A percentile compares a stretch with the other conserved stretches of the same genome.
Evolutionary conservation across 1,140 invertebrate genomes (phyloP).

Genomic region (Heliconius nattereri): DNA sequence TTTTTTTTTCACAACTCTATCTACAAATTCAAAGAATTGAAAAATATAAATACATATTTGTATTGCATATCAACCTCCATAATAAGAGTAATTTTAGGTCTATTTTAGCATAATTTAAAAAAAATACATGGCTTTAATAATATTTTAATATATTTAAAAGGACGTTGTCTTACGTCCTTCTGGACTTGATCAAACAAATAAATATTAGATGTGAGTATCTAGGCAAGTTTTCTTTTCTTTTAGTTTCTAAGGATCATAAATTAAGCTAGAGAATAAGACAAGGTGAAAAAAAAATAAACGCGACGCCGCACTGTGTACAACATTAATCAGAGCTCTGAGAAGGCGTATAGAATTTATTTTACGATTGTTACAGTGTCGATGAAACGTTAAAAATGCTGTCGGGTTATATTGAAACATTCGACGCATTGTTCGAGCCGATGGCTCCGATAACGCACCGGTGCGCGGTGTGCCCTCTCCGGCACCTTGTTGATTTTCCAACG

Average conservation of each 20-base stretch:
- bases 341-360: constrained; percentile 80
- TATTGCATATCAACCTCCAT: no score
- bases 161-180: not conserved
- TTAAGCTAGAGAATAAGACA: constrained; percentile 71
- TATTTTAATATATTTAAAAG: no score
- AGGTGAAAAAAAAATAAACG: constrained; percentile 74
- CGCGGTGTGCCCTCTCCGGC: constrained; percentile 59
- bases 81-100: no score
- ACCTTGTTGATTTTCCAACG: constrained; percentile 77
- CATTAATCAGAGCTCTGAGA: constrained; percentile 78
- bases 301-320: constrained; percentile 70
- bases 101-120: no score
- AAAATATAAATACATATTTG: no score
- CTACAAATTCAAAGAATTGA: no score
- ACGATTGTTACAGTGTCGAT: constrained; percentile 78
- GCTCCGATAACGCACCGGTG: constrained; percentile 71
- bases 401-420: constrained; percentile 78
- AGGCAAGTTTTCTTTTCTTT: constrained; percentile 32
- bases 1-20: no score
- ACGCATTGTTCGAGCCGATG: constrained; percentile 76
- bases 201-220: constrained; percentile 36
- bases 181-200: not conserved
- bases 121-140: no score
- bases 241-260: constrained; percentile 60
- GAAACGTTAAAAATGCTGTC: constrained; percentile 81